A percentile compares a stretch with the other conserved stretches of the same genome.
Conservation (phyloP, 2,113 vertebrate genomes). For the Prionailurus bengalensis region DNA sequence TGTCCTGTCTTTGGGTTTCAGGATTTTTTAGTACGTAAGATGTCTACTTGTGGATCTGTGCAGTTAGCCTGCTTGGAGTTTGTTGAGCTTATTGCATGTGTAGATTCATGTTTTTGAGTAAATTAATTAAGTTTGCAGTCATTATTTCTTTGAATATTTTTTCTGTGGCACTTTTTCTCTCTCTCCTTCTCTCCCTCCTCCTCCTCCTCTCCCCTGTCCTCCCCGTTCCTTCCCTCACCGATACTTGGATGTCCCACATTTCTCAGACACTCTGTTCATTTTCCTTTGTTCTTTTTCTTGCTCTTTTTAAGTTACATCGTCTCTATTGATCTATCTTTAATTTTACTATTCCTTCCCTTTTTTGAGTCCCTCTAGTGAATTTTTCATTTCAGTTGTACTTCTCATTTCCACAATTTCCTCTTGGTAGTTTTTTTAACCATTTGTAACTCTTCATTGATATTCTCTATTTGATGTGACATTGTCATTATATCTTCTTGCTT, state of each 20-base stretch:
- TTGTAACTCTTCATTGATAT: neutral
- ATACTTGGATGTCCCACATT: neutral
- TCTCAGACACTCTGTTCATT: neutral
- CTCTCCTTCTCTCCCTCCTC: neutral
- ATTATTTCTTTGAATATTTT: constrained; percentile 3
- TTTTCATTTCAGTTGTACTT: constrained; percentile 35
- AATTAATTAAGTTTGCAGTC: neutral
- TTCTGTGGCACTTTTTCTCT: neutral
- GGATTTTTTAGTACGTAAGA: neutral
- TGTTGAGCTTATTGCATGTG: neutral
- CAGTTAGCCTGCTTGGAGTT: neutral
- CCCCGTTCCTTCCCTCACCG: neutral
- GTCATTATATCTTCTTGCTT: constrained; percentile 5
- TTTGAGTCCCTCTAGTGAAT: neutral
- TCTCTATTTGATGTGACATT: neutral
- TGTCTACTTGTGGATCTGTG: neutral
- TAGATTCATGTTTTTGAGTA: neutral
- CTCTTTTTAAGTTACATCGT: neutral
- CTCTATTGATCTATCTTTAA: neutral
- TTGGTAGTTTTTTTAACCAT: neutral
- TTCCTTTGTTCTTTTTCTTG: neutral
- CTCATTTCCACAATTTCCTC: neutral
- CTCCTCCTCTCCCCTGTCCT: neutral
- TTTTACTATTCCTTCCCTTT: neutral
- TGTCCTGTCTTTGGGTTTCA: neutral